These are phyloP conservation scores for Seira musarum DNA, from an alignment of 2,888 invertebrate species.

Conservation along the genomic window DNA sequence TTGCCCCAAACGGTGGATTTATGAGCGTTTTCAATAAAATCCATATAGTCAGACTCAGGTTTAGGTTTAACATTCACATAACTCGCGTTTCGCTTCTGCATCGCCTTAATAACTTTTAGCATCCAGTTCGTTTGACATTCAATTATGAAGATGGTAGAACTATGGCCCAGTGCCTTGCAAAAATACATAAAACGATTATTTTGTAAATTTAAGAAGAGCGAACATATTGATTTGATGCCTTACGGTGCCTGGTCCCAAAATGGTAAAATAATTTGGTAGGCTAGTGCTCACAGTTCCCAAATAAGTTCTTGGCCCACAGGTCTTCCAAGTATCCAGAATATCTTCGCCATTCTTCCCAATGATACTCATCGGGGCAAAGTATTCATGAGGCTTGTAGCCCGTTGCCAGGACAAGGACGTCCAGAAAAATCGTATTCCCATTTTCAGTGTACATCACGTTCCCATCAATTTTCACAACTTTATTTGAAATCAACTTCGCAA, in stretches of 20 bases:
- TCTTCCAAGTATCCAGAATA: slow-evolving; percentile 42
- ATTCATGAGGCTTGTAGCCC: slow-evolving; percentile 57
- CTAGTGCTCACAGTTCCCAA: slow-evolving; percentile 38
- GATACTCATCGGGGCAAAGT: slow-evolving; percentile 48
- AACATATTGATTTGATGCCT: background rate
- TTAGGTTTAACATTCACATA: slow-evolving; percentile 26
- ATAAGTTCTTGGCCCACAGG: slow-evolving; percentile 43
- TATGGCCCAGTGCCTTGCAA: slow-evolving; percentile 60
- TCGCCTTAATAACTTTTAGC: slow-evolving; percentile 41
- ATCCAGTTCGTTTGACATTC: slow-evolving; percentile 60
- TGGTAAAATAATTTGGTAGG: slow-evolving; percentile 56
- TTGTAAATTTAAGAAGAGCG: too few species aligned
- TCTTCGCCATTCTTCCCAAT: slow-evolving; percentile 48
- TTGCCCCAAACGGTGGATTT: slow-evolving; percentile 52
- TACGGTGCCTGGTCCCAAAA: slow-evolving; percentile 56
- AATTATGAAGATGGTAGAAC: slow-evolving; percentile 48
- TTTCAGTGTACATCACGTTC: slow-evolving; percentile 32
- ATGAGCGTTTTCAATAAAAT: slow-evolving; percentile 29
- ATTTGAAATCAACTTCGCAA: slow-evolving; percentile 43
- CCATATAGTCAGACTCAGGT: slow-evolving; percentile 48
- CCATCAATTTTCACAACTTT: slow-evolving; percentile 31
- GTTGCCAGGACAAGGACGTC: slow-evolving; percentile 59
- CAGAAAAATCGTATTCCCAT: slow-evolving; percentile 36
- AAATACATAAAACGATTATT: background rate
- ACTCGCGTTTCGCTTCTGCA: slow-evolving; percentile 26